A percentile compares a stretch with the other conserved stretches of the same genome.
phyloP scores from a whole-genome alignment of 2,113 vertebrate genomes.

The Hypocryptadius cinnamomeus region DNA sequence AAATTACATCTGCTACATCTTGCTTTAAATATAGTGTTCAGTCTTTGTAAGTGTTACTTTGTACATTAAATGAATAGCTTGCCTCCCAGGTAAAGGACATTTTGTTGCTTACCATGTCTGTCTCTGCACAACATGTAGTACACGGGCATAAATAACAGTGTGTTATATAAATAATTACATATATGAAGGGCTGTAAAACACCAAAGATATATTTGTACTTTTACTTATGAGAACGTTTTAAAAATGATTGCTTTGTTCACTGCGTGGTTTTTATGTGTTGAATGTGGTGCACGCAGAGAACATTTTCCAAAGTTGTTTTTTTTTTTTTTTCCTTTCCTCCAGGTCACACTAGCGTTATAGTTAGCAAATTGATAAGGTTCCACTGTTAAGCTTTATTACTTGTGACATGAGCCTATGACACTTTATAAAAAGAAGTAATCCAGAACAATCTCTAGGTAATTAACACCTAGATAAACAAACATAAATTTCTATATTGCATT shows the following conservation, averaged over 20 bases:
- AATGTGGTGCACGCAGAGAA: slow-evolving; percentile 29
- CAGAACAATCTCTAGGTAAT: slow-evolving; percentile 99
- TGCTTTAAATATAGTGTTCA: slow-evolving; percentile 20
- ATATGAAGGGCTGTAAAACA: slow-evolving; percentile 70
- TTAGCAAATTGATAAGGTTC: slow-evolving; percentile 83
- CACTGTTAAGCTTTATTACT: slow-evolving; percentile 90
- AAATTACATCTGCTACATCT: slow-evolving; percentile 3
- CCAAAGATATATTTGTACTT: slow-evolving; percentile 67
- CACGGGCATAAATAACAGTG: slow-evolving; percentile 60
- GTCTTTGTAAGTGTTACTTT: neutral
- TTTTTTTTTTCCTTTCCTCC: slow-evolving; percentile 14
- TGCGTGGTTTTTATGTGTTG: slow-evolving; percentile 25
- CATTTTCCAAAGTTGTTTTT: slow-evolving; percentile 51
- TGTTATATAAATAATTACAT: slow-evolving; percentile 72
- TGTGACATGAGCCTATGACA: slow-evolving; percentile 85
- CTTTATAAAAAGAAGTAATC: slow-evolving; percentile 91
- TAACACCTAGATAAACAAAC: slow-evolving; percentile 99
- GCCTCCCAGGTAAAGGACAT: slow-evolving; percentile 57
- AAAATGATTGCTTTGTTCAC: slow-evolving; percentile 68
- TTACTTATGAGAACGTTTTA: slow-evolving; percentile 65
- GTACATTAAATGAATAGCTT: neutral
- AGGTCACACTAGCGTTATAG: slow-evolving; percentile 68
- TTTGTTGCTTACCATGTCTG: slow-evolving; percentile 37
- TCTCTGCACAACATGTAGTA: slow-evolving; percentile 49
- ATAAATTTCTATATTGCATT: slow-evolving; percentile 99